Conservation (phyloP, 2,113 vertebrate genomes). For the Cyprinodon brontotheroides region DNA sequence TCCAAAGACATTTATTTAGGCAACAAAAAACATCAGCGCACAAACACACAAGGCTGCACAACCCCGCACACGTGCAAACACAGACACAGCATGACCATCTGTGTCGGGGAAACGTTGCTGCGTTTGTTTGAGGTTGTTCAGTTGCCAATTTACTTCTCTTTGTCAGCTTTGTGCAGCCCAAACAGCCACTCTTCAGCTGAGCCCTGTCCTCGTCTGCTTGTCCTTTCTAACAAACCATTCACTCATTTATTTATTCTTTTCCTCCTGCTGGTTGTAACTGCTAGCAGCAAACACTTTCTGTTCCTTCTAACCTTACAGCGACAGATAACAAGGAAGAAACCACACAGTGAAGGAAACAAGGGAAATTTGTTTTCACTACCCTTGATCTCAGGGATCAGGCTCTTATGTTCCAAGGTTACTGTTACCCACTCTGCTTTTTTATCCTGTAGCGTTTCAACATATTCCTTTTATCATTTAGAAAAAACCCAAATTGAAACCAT, state of each 20-base stretch:
- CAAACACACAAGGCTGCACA: not conserved
- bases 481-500: too few species aligned
- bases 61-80: not conserved
- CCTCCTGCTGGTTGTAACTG: constrained; percentile 1
- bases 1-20: not conserved
- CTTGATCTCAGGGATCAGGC: not conserved
- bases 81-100: not conserved
- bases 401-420: not conserved
- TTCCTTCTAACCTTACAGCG: constrained; percentile 25
- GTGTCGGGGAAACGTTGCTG: constrained; percentile 7
- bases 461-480: not conserved
- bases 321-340: constrained; percentile 32
- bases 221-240: constrained; percentile 47
- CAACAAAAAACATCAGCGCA: not conserved
- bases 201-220: constrained; percentile 30
- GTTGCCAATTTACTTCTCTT: constrained; percentile 54
- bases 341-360: not conserved
- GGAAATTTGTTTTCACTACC: not conserved
- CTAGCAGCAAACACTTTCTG: constrained; percentile 9
- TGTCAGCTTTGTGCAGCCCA: constrained; percentile 46
- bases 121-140: constrained; percentile 46
- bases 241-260: constrained; percentile 47
- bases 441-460: not conserved
- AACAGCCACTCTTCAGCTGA: constrained; percentile 50
- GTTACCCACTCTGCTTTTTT: not conserved